Evolutionary conservation across 1,140 invertebrate species (phyloP), one percentile per base, ranked within the genome.

Genomic region (Triops cancriformis): DNA sequence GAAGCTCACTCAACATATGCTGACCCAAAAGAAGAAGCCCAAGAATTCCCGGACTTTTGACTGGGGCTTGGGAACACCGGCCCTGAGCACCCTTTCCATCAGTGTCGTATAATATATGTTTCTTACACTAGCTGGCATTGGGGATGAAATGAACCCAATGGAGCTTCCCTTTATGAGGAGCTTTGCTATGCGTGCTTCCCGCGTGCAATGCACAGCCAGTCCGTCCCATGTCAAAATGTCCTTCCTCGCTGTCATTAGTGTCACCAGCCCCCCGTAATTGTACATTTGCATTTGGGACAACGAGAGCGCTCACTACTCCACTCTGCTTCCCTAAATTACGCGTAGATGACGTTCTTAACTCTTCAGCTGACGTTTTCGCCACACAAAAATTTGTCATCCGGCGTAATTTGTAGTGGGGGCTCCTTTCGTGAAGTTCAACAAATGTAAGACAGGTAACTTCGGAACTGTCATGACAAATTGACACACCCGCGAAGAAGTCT

Each of bases 171-270:
- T n/a, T n/a, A n/a, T n/a, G n/a, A n/a, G n/a, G n/a, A n/a, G n/a
- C n/a, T n/a, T n/a, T 9, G 31, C 31, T 23, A 64, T 64, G 51
- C 51, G 14, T 64, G 14, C 7, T 23, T 64, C 51, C 51, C 51
- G 51, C 51, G 51, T 64, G 14, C 51, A 64, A 64, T n/a, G 51
- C 51, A 64, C 2, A 64, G 51, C 23, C n/a, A n/a, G n/a, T n/a
- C n/a, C n/a, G n/a, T n/a, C 51, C 18, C 51, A 64, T 64, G 51
- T 64, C 51, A 64, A 64, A 64, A 64, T 23, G 51, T 64, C 51
- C 18, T 18, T 64, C 51, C 51, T 23, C 51, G 51, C 51, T 64
- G 51, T 14, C 51, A 64, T 64, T 64, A 64, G 10, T 64, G 51
- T 64, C 51, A 23, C 51, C 51, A 64, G 10, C 51, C 51, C 7